Evolutionary conservation across 1,140 invertebrate genomes (phyloP).

Genomic region (Brachionus koreanus): DNA sequence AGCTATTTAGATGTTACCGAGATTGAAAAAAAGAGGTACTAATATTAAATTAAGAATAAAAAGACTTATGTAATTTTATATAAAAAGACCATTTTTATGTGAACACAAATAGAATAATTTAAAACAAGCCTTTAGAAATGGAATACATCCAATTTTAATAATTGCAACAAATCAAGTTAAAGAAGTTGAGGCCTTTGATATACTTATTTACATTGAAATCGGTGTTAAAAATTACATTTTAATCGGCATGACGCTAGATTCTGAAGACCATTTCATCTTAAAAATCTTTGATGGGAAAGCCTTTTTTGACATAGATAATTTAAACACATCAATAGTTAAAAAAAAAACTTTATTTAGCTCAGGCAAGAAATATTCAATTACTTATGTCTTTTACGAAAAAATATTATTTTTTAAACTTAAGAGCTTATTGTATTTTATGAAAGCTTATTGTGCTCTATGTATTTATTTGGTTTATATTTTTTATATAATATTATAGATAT

Average conservation of each 20-base stretch:
- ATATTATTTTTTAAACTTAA: too few relatives aligned
- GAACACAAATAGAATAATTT: neutral
- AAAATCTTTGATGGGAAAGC: neutral
- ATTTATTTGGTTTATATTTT: too few relatives aligned
- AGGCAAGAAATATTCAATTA: neutral
- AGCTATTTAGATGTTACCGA: neutral
- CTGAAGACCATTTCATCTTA: neutral
- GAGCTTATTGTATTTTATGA: too few relatives aligned
- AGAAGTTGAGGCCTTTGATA: neutral
- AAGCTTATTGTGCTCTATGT: too few relatives aligned
- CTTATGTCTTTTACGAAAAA: neutral
- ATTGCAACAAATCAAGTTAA: neutral
- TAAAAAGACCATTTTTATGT: neutral
- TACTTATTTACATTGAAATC: neutral
- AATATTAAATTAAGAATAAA: neutral
- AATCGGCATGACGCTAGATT: neutral
- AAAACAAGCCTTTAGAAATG: neutral
- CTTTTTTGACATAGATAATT: neutral
- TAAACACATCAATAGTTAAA: neutral
- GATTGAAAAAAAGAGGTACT: neutral
- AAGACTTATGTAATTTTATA: neutral
- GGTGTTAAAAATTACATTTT: neutral
- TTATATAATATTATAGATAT: too few relatives aligned
- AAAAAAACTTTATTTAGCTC: neutral
- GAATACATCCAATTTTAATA: neutral